Conservation (phyloP, 2,797 vertebrate genomes). For the Glyptemys insculpta region DNA sequence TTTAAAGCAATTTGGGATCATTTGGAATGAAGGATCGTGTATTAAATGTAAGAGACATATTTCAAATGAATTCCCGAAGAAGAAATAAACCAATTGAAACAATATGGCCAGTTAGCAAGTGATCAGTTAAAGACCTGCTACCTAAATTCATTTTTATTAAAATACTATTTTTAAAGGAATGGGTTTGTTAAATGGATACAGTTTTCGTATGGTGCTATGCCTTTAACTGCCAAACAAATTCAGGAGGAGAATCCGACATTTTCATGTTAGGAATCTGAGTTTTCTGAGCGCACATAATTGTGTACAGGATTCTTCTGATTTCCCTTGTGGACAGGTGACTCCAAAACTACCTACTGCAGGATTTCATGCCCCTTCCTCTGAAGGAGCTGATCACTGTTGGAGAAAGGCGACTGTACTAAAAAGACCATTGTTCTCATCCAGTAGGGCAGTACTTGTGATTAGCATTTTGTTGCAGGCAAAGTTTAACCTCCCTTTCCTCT, state of each 20-base stretch:
- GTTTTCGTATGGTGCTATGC: background rate
- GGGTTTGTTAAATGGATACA: background rate
- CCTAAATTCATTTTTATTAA: background rate
- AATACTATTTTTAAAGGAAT: background rate
- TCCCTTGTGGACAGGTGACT: background rate
- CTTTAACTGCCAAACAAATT: constrained; percentile 14
- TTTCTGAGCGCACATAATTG: background rate
- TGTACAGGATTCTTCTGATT: background rate
- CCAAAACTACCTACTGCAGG: background rate
- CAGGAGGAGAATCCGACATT: constrained; percentile 5
- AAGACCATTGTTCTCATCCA: background rate
- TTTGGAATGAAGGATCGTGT: background rate
- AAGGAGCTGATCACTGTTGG: constrained; percentile 1
- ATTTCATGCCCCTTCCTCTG: background rate
- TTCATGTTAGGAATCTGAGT: background rate
- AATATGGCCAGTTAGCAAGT: background rate
- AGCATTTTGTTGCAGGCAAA: background rate
- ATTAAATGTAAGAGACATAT: background rate
- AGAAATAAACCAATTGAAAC: constrained; percentile 26
- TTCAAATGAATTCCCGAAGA: constrained; percentile 18
- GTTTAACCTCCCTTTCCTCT: constrained; percentile 25
- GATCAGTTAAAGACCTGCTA: background rate
- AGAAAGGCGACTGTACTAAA: background rate
- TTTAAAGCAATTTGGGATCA: background rate
- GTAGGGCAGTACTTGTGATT: background rate